These are phyloP conservation scores for Papilio dardanus DNA, from an alignment of 1,140 invertebrate species.

Conservation along the genomic window DNA sequence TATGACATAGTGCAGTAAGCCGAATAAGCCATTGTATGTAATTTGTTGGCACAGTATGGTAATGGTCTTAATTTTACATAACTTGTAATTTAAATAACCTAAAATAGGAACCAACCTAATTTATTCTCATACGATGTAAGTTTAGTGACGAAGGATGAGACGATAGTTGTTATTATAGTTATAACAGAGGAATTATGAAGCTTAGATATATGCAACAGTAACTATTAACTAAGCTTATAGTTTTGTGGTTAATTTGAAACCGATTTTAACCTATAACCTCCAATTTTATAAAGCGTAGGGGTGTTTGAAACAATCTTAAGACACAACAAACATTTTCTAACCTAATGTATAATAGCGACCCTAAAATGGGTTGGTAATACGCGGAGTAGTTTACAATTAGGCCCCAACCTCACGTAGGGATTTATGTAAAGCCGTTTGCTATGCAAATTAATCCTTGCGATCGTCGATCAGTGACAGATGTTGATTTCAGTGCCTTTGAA, in stretches of 20 bases:
- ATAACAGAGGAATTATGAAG: too few species aligned
- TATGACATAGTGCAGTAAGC: conserved; percentile 7
- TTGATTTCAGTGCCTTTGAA: conserved; percentile 64
- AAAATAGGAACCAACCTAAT: too few species aligned
- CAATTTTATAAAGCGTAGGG: background rate
- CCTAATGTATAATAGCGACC: conserved; percentile 39
- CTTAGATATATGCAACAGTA: too few species aligned
- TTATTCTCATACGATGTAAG: too few species aligned
- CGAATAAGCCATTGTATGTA: conserved; percentile 21
- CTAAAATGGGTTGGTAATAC: conserved; percentile 43
- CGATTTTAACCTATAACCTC: background rate
- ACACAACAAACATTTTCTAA: conserved; percentile 16
- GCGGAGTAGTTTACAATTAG: conserved; percentile 56
- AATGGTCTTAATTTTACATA: background rate
- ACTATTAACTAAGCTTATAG: too few species aligned
- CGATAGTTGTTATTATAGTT: too few species aligned
- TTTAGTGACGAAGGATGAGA: too few species aligned
- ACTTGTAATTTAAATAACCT: too few species aligned
- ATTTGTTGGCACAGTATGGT: background rate
- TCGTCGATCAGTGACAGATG: conserved; percentile 66
- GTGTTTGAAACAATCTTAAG: background rate
- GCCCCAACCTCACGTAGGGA: conserved; percentile 52
- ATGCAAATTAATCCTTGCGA: conserved; percentile 67
- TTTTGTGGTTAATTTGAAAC: background rate
- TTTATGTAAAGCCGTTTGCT: conserved; percentile 66